phyloP scores from a whole-genome alignment of 1,140 invertebrate genomes.

The Meloidogyne floridensis region DNA sequence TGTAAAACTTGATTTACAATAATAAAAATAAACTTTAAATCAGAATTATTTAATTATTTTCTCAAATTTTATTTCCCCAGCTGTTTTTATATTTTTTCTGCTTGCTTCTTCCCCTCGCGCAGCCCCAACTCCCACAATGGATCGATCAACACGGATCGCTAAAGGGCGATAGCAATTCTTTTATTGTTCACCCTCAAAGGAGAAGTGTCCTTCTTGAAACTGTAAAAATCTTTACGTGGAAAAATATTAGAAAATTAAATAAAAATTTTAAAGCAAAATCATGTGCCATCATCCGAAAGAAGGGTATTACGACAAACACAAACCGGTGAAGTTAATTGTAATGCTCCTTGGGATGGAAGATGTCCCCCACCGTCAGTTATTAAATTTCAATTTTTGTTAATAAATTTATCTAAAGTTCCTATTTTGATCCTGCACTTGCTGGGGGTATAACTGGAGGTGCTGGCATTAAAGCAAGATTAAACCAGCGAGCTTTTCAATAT shows the following conservation, averaged over 20 bases:
- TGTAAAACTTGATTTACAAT: neutral
- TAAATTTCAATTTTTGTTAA: neutral
- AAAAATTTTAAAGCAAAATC: neutral
- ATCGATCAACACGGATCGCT: neutral
- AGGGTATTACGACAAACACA: constrained; percentile 17
- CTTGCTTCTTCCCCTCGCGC: constrained; percentile 1
- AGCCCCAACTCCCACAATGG: neutral
- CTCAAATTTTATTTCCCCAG: neutral
- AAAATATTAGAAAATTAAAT: neutral
- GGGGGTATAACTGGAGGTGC: constrained; percentile 53
- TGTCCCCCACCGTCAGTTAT: neutral
- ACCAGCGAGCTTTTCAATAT: constrained; percentile 61
- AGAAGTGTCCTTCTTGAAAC: constrained; percentile 8
- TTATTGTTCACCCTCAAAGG: neutral
- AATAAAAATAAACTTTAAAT: neutral
- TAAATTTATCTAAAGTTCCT: constrained; percentile 29
- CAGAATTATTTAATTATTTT: neutral
- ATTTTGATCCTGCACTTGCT: constrained; percentile 57
- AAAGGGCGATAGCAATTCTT: neutral
- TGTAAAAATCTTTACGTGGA: neutral
- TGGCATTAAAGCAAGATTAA: constrained; percentile 62
- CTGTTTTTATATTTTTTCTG: neutral
- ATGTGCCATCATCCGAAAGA: constrained; percentile 4
- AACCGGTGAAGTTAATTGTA: constrained; percentile 2
- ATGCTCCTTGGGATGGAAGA: neutral